Evolutionary conservation across 2,113 vertebrate species (phyloP), one percentile per base, ranked within the genome.

Genomic region (Serinus canaria): DNA sequence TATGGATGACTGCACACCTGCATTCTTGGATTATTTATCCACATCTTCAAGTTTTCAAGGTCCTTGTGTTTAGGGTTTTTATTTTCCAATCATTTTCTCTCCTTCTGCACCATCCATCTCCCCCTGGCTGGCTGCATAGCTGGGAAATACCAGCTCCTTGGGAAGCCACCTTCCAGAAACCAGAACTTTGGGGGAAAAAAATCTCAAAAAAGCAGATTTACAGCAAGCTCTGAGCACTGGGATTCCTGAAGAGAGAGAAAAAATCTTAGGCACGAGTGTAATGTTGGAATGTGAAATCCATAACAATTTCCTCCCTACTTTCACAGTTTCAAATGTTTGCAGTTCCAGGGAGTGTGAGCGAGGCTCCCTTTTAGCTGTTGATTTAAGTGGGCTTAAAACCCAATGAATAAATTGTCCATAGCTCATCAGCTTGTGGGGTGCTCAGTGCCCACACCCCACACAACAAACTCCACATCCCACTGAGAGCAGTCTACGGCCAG

Each of bases 371-470:
- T 83, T 15, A 81, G 87, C 67, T 82, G 53, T 49, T 93, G 83
- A 86, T 96, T 96, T 95, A 94, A 33, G 90, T 90, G 44, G 76
- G 72, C 85, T 94, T 88, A 70, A 94, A 95, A 94, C 94, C 88
- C 90, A 96, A 86, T 88, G 87, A 96, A 96, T 96, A 96, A 97
- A 96, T 96, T 90, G 85, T 78, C 55, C 47, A 24, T 60, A 92
- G 93, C 86, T 89, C 87, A 83, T 95, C 92, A 95, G 79, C 79
- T 83, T 74, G 68, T 77, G 93, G 86, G 90, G 92, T 70, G 41
- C 76, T 58, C 33, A 8, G 82, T 75, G 87, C 75, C 93, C 22
- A 37, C 79, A 77, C 76, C 75, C 86, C 93, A 90, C 92, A 64
- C 78, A 90, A 97, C 63, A 21, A 95, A n/a, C 90, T 86, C 13